Base-by-base conservation (phyloP, 2,888 invertebrate species). In the Drosophila emarginata region DNA sequence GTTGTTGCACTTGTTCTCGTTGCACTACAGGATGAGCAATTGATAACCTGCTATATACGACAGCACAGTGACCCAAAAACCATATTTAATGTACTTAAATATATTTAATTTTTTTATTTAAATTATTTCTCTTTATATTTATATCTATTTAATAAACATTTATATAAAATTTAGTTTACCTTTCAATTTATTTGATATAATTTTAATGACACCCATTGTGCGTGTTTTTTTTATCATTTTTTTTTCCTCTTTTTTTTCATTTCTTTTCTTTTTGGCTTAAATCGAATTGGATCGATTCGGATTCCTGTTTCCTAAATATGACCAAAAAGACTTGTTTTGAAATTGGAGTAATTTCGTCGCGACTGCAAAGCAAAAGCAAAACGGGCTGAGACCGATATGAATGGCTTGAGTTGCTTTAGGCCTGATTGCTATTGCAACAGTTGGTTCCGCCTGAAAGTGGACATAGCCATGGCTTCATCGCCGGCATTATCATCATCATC, bases 301-400 rank as follows among this genome's bases (percentile, higher is more conserved):
- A 45, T 87, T 85, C 86, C 87, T 76, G 85, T 86, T 85, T 81
- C 81, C 89, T 87, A 87, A 89, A 90, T 88, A 87, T 87, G 89
- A 86, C 80, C 81, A 87, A 84, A 82, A 87, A 86, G 82, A 79
- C 84, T 78, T 69, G 80, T 86, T 87, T 87, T 67, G 87, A 88
- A 90, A 89, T 86, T 89, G 81, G 88, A 88, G 87, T 89, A 90
- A 88, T 87, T 88, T 80, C 79, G 77, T 78, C 74, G 75, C 77
- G 67, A 60, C 75, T 70, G 37, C 61, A 32, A 28, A 28, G 72
- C 67, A 57, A 45, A 15, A 18, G 11, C 15, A 9, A 45, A 45
- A 39, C 39, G 39, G 39, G 6, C 14, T 39, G 14, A 37, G 39
- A 39, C 39, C 32, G 9, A 32, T 32, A 32, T 32, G 32, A 32